A percentile compares a stretch with the other conserved stretches of the same genome.
Evolutionary conservation across 2,888 invertebrate genomes (phyloP).

Genomic region (Oligia strigilis): DNA sequence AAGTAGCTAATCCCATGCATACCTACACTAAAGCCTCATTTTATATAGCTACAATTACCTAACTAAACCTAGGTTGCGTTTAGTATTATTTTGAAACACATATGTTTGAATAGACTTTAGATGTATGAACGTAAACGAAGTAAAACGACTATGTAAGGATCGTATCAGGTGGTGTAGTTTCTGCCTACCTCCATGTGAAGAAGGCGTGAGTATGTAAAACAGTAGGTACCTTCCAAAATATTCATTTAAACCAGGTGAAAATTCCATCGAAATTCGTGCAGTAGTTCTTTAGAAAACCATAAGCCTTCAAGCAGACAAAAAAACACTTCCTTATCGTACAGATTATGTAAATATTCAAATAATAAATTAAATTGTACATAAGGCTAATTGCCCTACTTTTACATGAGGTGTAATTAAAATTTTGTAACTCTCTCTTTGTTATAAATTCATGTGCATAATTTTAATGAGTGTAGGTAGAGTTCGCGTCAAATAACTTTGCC

Average conservation of each 20-base stretch:
- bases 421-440: slow-evolving; percentile 63
- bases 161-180: too few relatives aligned
- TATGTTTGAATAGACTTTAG: too few relatives aligned
- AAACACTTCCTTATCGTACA: slow-evolving; percentile 27
- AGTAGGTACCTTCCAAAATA: not conserved
- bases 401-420: slow-evolving; percentile 52
- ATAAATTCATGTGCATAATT: slow-evolving; percentile 42
- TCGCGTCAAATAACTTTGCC: too few relatives aligned
- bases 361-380: slow-evolving; percentile 48
- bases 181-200: too few relatives aligned
- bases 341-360: slow-evolving; percentile 42
- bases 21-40: not conserved
- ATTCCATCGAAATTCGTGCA: not conserved
- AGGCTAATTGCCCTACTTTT: slow-evolving; percentile 63
- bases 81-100: too few relatives aligned
- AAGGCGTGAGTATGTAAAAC: not conserved
- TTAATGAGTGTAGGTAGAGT: not conserved
- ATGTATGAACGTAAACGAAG: too few relatives aligned
- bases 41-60: not conserved
- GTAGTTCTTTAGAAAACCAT: slow-evolving; percentile 9
- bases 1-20: not conserved
- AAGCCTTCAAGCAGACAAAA: slow-evolving; percentile 9
- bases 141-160: too few relatives aligned
- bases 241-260: not conserved
- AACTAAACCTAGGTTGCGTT: not conserved